Evolutionary conservation across 2,888 invertebrate species (phyloP), one percentile per base, ranked within the genome.

Genomic region (Melipona bicolor): DNA sequence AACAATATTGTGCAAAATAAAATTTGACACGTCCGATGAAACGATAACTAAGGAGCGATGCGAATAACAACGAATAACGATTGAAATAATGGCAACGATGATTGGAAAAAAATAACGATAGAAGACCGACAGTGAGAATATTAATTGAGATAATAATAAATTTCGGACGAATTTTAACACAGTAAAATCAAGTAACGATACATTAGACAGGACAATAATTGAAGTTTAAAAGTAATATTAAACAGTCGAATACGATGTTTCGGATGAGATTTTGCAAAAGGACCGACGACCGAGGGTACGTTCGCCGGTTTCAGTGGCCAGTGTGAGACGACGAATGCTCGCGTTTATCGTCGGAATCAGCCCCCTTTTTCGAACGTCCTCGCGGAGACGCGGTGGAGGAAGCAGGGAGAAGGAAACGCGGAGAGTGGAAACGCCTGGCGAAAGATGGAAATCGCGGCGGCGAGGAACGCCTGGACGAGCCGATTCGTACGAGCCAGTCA

Each of bases 401-500:
- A 43, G 65, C 13, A 15, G 36, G n/a, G 32, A 27, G 32, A 27
- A 27, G 27, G 27, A 27, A 27, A 69, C 9, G 19, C 21, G n/a
- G 9, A 6, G 15, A 21, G 32, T 4, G 32, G 32, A 32, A 32
- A 32, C 32, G 32, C 32, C 4, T 4, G 13, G 21, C 13, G 27
- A 36, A n/a, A 70, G 15, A 70, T 15, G 32, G 32, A 17, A 15
- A 68, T 68, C 19, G 19, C 24, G n/a, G 19, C 43, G 2, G 36
- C 32, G 36, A 62, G 43, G 52, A 56, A 27, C 15, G 52, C 27
- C 50, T 24, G 13, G 21, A 24, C 56, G 21, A 43, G 43, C 19
- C 56, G 67, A 68, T 52, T 67, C 36, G 43, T 82, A 32, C 17
- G 75, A 32, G 78, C 32, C 24, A 70, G 68, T 56, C 64, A 24